These are phyloP conservation scores for Calypte anna DNA, from an alignment of 2,113 vertebrate genomes.

Conservation along the genomic window DNA sequence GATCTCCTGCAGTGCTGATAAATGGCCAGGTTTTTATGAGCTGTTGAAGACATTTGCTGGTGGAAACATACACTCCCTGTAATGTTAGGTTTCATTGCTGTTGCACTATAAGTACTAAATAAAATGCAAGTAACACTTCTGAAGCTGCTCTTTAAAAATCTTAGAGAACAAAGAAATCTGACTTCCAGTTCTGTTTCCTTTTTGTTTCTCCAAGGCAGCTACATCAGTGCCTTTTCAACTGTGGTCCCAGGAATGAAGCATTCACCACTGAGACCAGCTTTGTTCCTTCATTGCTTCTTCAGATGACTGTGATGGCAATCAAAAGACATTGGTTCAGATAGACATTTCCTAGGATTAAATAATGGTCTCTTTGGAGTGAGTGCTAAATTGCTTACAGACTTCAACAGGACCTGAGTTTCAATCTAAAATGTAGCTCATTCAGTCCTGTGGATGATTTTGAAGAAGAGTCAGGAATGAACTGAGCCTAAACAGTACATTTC, in stretches of 20 bases:
- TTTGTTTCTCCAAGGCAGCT: background rate
- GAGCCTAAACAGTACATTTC: background rate
- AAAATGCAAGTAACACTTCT: constrained; percentile 21
- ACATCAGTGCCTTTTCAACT: background rate
- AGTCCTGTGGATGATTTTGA: background rate
- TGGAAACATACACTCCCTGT: constrained; percentile 48
- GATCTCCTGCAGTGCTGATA: constrained; percentile 58
- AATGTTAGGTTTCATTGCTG: constrained; percentile 50
- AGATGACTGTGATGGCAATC: background rate
- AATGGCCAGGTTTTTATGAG: constrained; percentile 55
- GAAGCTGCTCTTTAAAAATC: constrained; percentile 34
- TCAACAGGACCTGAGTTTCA: background rate
- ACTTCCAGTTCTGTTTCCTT: background rate
- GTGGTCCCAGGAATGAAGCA: background rate
- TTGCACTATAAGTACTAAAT: constrained; percentile 33
- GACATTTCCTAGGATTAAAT: background rate
- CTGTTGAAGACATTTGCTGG: constrained; percentile 42
- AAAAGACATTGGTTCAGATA: background rate
- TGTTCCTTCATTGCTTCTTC: background rate
- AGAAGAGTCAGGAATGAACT: background rate
- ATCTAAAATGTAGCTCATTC: background rate
- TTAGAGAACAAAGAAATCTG: background rate
- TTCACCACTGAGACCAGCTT: background rate
- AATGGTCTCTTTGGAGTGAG: background rate
- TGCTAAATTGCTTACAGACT: background rate